Evolutionary conservation across 2,797 vertebrate genomes (phyloP).

Genomic region (Silurus aristotelis): DNA sequence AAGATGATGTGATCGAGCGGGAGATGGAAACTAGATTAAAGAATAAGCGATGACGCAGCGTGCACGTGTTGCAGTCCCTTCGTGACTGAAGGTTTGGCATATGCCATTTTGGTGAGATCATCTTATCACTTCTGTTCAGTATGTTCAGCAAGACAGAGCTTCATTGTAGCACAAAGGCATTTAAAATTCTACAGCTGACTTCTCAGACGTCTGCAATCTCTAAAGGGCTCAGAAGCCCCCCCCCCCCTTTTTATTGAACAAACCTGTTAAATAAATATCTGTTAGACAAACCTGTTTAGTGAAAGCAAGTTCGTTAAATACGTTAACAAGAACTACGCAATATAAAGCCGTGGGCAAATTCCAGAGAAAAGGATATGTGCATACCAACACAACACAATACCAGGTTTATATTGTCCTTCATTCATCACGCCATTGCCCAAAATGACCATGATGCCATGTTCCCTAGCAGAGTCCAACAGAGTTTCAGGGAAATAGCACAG

Average conservation of each 20-base stretch:
- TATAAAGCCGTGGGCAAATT: not conserved
- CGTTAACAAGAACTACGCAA: not conserved
- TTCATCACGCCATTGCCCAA: not conserved
- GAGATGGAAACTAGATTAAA: not conserved
- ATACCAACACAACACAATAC: not conserved
- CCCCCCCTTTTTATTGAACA: not conserved
- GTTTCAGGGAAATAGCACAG: too few relatives aligned
- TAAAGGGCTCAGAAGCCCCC: not conserved
- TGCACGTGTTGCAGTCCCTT: not conserved
- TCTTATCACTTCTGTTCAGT: not conserved
- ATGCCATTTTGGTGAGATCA: not conserved
- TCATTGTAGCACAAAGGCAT: not conserved
- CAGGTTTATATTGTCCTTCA: not conserved
- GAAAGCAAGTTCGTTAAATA: not conserved
- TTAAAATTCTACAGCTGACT: not conserved
- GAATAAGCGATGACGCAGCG: not conserved
- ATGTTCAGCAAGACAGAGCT: not conserved
- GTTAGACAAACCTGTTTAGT: not conserved
- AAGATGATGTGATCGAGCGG: not conserved
- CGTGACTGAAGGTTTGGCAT: not conserved
- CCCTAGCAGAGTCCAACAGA: not conserved
- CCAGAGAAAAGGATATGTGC: not conserved
- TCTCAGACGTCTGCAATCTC: not conserved
- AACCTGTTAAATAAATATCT: not conserved
- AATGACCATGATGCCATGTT: not conserved